phyloP scores from a whole-genome alignment of 2,797 vertebrate genomes.

The Yasuhikotakia modesta region DNA sequence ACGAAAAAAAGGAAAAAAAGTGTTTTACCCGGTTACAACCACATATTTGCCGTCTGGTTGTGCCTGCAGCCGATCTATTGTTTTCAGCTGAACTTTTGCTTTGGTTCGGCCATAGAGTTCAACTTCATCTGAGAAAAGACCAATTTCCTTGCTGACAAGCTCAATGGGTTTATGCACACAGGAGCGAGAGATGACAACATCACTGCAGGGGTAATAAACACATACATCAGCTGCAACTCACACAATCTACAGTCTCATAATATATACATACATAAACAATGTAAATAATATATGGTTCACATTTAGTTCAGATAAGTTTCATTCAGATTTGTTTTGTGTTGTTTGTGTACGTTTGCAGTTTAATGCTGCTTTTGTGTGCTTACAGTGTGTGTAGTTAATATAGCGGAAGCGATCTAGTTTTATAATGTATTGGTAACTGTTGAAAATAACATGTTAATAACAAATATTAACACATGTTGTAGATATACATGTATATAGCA shows the following conservation, averaged over 20 bases:
- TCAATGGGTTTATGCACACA: constrained; percentile 85
- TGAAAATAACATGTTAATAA: too few relatives aligned
- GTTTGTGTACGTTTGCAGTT: too few relatives aligned
- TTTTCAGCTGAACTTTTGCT: constrained; percentile 88
- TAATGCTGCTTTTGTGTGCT: too few relatives aligned
- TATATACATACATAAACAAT: too few relatives aligned
- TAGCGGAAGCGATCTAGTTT: too few relatives aligned
- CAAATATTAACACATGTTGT: too few relatives aligned
- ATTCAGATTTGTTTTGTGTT: too few relatives aligned
- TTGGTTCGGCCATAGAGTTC: constrained; percentile 92
- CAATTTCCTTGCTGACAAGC: constrained; percentile 83
- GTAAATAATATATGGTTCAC: too few relatives aligned
- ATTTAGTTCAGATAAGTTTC: too few relatives aligned
- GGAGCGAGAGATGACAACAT: constrained; percentile 92
- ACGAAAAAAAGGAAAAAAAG: background rate
- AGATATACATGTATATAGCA: too few relatives aligned
- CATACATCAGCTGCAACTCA: background rate
- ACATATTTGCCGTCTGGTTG: constrained; percentile 93
- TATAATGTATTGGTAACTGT: too few relatives aligned
- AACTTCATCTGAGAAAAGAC: constrained; percentile 87
- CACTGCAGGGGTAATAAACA: constrained; percentile 72
- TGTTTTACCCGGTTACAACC: constrained; percentile 90
- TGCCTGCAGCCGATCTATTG: constrained; percentile 82
- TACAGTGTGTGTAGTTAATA: too few relatives aligned
- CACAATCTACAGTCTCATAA: background rate